These are phyloP conservation scores for Spicauda simplicius DNA, from an alignment of 2,888 invertebrate genomes.

Conservation along the genomic window DNA sequence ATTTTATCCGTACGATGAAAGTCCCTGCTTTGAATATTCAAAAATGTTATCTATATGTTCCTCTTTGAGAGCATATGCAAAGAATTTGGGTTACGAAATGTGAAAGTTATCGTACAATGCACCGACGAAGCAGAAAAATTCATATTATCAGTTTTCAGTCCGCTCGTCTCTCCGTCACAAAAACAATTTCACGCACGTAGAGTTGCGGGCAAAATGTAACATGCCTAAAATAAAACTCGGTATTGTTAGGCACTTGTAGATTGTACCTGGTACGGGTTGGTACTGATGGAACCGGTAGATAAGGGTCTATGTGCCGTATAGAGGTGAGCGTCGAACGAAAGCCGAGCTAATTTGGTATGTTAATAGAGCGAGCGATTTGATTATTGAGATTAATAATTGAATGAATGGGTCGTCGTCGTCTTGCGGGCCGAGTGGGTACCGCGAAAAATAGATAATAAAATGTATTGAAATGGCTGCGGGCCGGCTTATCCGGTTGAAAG, in stretches of 20 bases:
- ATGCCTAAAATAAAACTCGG: slow-evolving; percentile 36
- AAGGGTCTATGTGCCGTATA: slow-evolving; percentile 31
- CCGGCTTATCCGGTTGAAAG: slow-evolving; percentile 84
- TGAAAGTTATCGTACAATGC: slow-evolving; percentile 27
- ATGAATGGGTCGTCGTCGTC: slow-evolving; percentile 55
- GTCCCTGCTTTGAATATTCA: slow-evolving; percentile 18
- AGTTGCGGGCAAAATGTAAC: slow-evolving; percentile 28
- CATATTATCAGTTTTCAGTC: slow-evolving; percentile 30
- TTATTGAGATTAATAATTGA: slow-evolving; percentile 54
- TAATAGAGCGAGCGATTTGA: slow-evolving; percentile 37
- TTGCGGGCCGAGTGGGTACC: slow-evolving; percentile 56
- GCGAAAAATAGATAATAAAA: slow-evolving; percentile 83
- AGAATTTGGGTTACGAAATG: slow-evolving; percentile 19
- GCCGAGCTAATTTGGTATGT: slow-evolving; percentile 26
- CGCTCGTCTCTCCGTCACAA: slow-evolving; percentile 19
- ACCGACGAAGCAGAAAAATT: slow-evolving; percentile 24
- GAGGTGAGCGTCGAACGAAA: slow-evolving; percentile 25
- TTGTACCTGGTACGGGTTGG: slow-evolving; percentile 23
- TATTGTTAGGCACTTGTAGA: slow-evolving; percentile 34
- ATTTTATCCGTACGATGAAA: slow-evolving; percentile 17
- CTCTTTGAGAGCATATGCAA: slow-evolving; percentile 4
- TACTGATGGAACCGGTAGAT: slow-evolving; percentile 15
- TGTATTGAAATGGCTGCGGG: slow-evolving; percentile 83
- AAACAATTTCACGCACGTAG: slow-evolving; percentile 31
- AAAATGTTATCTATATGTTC: slow-evolving; percentile 30